phyloP scores from a whole-genome alignment of 2,797 vertebrate species.

The Sparidentex hasta region DNA sequence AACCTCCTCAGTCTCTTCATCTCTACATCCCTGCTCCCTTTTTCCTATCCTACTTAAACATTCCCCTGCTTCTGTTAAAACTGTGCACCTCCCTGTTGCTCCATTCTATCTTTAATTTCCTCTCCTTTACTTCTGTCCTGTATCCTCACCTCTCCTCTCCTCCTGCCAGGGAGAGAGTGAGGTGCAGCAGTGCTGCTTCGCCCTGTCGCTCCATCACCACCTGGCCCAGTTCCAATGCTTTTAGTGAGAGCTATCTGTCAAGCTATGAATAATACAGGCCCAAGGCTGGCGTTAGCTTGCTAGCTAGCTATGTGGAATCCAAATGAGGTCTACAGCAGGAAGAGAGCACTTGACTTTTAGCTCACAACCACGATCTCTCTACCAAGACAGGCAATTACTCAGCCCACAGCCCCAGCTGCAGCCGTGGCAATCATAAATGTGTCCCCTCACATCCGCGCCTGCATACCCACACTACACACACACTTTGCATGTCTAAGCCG shows the following conservation, averaged over 20 bases:
- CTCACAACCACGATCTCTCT: constrained; percentile 90
- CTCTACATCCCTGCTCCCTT: constrained; percentile 58
- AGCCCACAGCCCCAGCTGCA: constrained; percentile 93
- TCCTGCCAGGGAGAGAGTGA: constrained; percentile 56
- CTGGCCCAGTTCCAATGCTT: constrained; percentile 97
- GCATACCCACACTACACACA: constrained; percentile 42
- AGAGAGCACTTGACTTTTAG: constrained; percentile 94
- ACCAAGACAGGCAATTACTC: constrained; percentile 98
- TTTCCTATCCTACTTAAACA: constrained; percentile 54
- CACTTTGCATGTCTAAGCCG: constrained; percentile 54
- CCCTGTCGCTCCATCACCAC: constrained; percentile 81
- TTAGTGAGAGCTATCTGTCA: constrained; percentile 98
- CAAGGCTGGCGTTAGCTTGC: constrained; percentile 89
- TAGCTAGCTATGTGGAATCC: constrained; percentile 91
- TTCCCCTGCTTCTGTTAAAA: constrained; percentile 49
- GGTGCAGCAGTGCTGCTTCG: constrained; percentile 52
- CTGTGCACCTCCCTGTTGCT: constrained; percentile 40
- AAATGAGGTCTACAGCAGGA: constrained; percentile 98
- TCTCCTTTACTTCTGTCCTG: constrained; percentile 29
- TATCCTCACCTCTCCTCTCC: constrained; percentile 83
- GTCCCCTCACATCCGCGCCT: constrained; percentile 80
- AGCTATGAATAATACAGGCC: constrained; percentile 99
- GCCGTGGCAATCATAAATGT: constrained; percentile 90
- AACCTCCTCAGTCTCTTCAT: constrained; percentile 81
- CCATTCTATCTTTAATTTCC: constrained; percentile 45